Base-by-base conservation (phyloP, 2,797 vertebrate species). In the Champsocephalus gunnari region DNA sequence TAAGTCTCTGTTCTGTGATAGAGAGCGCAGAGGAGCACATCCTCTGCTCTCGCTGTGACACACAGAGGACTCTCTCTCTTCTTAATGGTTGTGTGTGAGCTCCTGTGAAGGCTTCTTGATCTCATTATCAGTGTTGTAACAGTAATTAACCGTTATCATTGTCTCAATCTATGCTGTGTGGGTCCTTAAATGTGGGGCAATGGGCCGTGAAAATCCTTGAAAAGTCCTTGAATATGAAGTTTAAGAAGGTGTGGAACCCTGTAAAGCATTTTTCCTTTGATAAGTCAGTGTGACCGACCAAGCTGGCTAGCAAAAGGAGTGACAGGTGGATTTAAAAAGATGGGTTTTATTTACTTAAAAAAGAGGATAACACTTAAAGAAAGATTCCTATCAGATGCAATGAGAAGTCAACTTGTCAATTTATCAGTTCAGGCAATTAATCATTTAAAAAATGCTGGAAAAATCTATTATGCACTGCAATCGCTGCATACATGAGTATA, bases 301-400 rank as follows among this genome's bases (percentile, higher is more conserved):
- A 59, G 41, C 21, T 14, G 24, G 21, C 5, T 24, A 7, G 24
- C 0, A 63, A 12, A 3, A n/a, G 14, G n/a, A 48, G 11, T 45
- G 41, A 63, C 55, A 69, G 19, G 9, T 57, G 1, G 34, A 44
- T n/a, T 70, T 51, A n/a, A 51, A 63, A 56, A 34, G 9, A 16
- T 7, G 8, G 12, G 5, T 60, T 49, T 16, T 48, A 47, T 55
- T 9, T 17, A 16, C 5, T 24, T 12, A 54, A 19, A 53, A 47
- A 56, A 49, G 8, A 57, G 12, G 19, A 5, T 59, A 8, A 41
- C 9, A 5, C 19, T 41, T 41, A 6, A 21, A 12, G 21, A 19
- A 38, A 14, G 19, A 21, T 19, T 10, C 8, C 28, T 12, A 48
- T 38, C 38, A 16, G 12, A 34, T 34, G 28, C 24, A 14, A 67